Evolutionary conservation across 2,797 vertebrate species (phyloP), one percentile per base, ranked within the genome.

Genomic region (Meda fulgida): DNA sequence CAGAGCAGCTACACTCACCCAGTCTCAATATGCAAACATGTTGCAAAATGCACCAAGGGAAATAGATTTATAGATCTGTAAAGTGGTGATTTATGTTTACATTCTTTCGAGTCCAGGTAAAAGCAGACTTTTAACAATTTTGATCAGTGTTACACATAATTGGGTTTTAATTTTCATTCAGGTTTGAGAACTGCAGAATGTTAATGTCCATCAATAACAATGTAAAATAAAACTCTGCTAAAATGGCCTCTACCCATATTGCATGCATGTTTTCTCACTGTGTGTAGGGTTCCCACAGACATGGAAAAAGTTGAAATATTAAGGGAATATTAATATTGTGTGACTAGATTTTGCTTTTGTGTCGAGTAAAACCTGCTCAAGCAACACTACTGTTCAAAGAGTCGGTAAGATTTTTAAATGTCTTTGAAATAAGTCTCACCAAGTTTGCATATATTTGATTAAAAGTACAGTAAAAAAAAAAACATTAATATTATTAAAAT

Each of bases 1-100:
- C 71, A 86, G 55, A 46, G 82, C 79, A 84, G 72, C 43, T 81
- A 73, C 63, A 78, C 31, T 67, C 66, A 81, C 67, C 82, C 73
- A 82, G 48, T 69, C 67, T 51, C 71, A 78, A 81, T 66, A 81
- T 81, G 46, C 53, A 78, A 76, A 29, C 2, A 18, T 66, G 58
- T 83, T 83, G 81, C 81, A 67, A 83, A 76, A 76, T 29, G 43
- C 31, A 67, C 71, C 60, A 67, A 38, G 31, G 34, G 40, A 73
- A 83, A 65, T 63, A n/a, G 38, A 72, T 18, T 48, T 66, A 72
- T 38, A 82, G 48, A 46, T 29, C 31, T 31, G 31, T 4, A 40
- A 19, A 71, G 26, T 18, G 1, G 40, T 36, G 11, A 66, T 18
- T 66, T 31, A 38, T 69, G 78, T 80, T 80, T 80, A 80, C 78